Percentiles rank a stretch among this genome's conserved stretches.
These are phyloP conservation scores for Drosophila anceps DNA, from an alignment of 2,888 invertebrate genomes.

Conservation along the genomic window DNA sequence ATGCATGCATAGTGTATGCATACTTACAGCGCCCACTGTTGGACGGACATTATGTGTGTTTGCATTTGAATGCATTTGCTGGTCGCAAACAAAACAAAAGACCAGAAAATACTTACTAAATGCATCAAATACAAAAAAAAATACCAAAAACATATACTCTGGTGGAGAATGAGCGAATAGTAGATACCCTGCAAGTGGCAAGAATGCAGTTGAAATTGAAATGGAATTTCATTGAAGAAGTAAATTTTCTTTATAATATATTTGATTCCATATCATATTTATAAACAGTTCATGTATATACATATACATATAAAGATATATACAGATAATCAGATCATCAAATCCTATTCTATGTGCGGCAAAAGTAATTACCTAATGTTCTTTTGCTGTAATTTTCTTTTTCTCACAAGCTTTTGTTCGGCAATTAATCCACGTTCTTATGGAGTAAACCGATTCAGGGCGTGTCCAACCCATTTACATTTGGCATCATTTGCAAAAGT, in stretches of 20 bases:
- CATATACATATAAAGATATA: too few species aligned
- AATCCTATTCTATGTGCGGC: too few species aligned
- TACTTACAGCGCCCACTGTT: conserved; percentile 41
- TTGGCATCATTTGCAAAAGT: too few species aligned
- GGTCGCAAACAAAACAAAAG: conserved; percentile 49
- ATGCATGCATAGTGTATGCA: conserved; percentile 66
- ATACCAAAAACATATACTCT: neutral
- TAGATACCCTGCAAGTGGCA: neutral
- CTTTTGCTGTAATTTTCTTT: too few species aligned
- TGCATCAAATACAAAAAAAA: conserved; percentile 43
- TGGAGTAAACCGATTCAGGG: too few species aligned
- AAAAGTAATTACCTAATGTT: too few species aligned
- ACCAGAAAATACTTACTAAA: conserved; percentile 62
- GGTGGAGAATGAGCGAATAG: neutral
- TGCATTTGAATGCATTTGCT: conserved; percentile 59
- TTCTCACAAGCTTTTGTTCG: too few species aligned
- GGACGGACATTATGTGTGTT: conserved; percentile 18
- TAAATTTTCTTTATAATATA: neutral
- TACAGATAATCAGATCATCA: too few species aligned
- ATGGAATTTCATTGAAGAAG: neutral
- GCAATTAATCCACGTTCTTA: too few species aligned
- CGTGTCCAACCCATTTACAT: too few species aligned
- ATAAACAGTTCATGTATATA: too few species aligned
- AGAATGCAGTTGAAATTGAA: neutral
- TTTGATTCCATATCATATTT: too few species aligned